A percentile compares a stretch with the other conserved stretches of the same genome.
These are phyloP conservation scores for Lomographa bimaculata DNA, from an alignment of 2,888 invertebrate species.

Conservation along the genomic window DNA sequence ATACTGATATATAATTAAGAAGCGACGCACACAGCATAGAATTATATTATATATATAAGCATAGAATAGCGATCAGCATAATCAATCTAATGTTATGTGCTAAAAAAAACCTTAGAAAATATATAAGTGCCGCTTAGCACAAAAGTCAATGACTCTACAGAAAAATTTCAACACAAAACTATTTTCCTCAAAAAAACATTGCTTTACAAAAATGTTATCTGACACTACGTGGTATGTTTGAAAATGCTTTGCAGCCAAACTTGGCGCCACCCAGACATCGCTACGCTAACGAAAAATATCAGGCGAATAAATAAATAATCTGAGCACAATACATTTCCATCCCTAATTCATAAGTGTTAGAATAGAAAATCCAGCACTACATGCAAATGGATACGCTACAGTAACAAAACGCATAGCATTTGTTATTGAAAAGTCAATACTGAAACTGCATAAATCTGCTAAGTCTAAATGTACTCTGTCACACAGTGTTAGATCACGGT, in stretches of 20 bases:
- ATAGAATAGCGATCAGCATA: no score
- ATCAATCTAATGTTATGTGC: no score
- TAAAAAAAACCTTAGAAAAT: no score
- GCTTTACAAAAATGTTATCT: neutral
- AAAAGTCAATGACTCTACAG: constrained; percentile 17
- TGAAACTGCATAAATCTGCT: constrained; percentile 33
- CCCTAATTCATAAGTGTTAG: constrained; percentile 1
- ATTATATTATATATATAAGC: no score
- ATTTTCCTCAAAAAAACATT: constrained; percentile 8
- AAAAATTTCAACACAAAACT: constrained; percentile 11
- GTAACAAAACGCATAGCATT: constrained; percentile 39
- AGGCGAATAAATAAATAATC: constrained; percentile 24
- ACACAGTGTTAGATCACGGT: no score
- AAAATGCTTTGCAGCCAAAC: constrained; percentile 25
- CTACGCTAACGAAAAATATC: constrained; percentile 45
- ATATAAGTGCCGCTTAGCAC: no score
- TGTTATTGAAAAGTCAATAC: constrained; percentile 49
- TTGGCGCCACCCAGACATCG: constrained; percentile 53
- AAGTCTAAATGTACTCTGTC: no score
- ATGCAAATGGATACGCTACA: constrained; percentile 23
- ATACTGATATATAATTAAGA: no score
- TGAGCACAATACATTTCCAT: constrained; percentile 8
- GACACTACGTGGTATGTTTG: neutral
- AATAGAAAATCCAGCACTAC: constrained; percentile 22
- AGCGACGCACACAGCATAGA: no score